A percentile compares a stretch with the other conserved stretches of the same genome.
phyloP scores from a whole-genome alignment of 2,797 vertebrate genomes.

The Octomys mimax region DNA sequence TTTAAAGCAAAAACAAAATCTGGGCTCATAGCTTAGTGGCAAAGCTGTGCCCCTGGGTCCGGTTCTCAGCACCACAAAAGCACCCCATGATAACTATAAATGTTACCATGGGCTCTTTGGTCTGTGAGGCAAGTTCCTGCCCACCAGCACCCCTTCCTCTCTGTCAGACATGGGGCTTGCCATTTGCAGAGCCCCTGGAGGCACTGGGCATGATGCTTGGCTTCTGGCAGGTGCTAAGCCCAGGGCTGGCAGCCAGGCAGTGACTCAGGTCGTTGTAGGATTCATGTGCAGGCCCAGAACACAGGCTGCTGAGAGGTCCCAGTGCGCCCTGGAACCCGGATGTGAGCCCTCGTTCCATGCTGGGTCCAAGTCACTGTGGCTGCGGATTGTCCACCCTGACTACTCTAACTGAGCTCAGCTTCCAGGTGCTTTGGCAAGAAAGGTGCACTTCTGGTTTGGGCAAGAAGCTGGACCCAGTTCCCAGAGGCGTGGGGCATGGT shows the following conservation, averaged over 20 bases:
- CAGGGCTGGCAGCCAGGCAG: fast-evolving
- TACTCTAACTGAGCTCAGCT: not conserved
- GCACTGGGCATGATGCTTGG: not conserved
- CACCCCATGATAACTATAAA: too few species aligned
- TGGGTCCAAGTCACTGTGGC: not conserved
- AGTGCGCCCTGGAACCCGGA: not conserved
- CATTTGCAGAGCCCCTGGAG: not conserved
- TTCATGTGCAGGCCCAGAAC: not conserved
- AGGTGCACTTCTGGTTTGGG: not conserved
- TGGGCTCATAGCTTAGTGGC: not conserved
- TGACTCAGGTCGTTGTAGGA: not conserved
- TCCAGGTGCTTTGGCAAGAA: not conserved
- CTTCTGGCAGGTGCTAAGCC: too few species aligned
- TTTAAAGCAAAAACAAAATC: not conserved
- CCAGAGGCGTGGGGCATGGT: not conserved
- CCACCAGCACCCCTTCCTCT: not conserved
- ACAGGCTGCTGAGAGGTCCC: not conserved
- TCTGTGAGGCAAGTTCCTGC: not conserved
- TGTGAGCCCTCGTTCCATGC: not conserved
- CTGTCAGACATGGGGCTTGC: not conserved
- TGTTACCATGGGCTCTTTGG: not conserved
- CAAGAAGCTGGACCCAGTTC: not conserved
- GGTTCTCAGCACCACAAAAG: not conserved
- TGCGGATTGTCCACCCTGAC: not conserved
- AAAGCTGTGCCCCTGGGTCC: not conserved